A percentile compares a stretch with the other conserved stretches of the same genome.
Evolutionary conservation across 2,113 vertebrate species (phyloP).

Genomic region (Noctilio leporinus): DNA sequence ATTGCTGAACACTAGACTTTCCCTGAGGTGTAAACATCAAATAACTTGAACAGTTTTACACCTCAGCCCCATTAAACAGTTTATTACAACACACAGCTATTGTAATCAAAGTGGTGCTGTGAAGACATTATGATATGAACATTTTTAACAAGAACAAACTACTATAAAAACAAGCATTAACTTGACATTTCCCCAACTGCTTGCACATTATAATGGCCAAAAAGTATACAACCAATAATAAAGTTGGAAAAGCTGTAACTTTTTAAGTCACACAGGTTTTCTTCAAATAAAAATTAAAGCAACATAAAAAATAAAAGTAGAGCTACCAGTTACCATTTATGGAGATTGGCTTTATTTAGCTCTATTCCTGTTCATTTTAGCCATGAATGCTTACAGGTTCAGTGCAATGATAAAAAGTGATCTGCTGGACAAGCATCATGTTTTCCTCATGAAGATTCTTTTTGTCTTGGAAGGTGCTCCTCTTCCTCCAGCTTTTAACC

Average conservation of each 20-base stretch:
- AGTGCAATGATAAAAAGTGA: conserved; percentile 89
- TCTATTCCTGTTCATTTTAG: conserved; percentile 91
- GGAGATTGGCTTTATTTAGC: conserved; percentile 92
- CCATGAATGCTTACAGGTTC: conserved; percentile 87
- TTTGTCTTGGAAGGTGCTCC: conserved; percentile 86
- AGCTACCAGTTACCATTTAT: conserved; percentile 94
- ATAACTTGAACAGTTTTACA: conserved; percentile 90
- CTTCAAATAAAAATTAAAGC: conserved; percentile 96
- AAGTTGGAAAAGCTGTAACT: conserved; percentile 88
- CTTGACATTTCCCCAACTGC: conserved; percentile 85
- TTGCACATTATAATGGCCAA: conserved; percentile 91
- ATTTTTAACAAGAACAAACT: conserved; percentile 88
- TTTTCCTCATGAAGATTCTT: conserved; percentile 81
- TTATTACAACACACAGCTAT: conserved; percentile 99
- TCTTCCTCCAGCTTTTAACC: conserved; percentile 97
- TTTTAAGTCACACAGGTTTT: conserved; percentile 90
- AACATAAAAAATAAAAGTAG: conserved; percentile 93
- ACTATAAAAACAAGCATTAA: conserved; percentile 96
- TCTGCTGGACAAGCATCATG: conserved; percentile 86
- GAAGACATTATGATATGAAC: conserved; percentile 94
- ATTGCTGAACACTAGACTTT: conserved; percentile 88
- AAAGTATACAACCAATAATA: conserved; percentile 88
- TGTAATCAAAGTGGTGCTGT: conserved; percentile 96
- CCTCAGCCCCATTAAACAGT: conserved; percentile 95
- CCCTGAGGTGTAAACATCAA: conserved; percentile 91